Conservation (phyloP, 2,797 vertebrate genomes). For the Lateolabrax maculatus region DNA sequence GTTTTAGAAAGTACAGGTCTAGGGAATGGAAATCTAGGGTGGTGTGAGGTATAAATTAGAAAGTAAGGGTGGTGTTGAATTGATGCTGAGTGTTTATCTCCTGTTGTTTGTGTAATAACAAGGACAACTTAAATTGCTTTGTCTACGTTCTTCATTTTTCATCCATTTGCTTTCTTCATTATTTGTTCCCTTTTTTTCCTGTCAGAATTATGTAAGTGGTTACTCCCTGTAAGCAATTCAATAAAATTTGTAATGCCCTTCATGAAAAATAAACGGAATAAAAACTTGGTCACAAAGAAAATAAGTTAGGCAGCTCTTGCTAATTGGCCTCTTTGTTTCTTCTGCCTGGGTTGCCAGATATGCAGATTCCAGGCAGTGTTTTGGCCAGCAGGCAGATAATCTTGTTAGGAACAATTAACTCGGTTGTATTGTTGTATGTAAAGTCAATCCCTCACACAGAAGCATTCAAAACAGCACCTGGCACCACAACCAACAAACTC, state of each 20-base stretch:
- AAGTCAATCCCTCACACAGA: constrained; percentile 62
- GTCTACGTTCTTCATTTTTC: not conserved
- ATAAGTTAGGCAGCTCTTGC: constrained; percentile 56
- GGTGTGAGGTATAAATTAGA: not conserved
- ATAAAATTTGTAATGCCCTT: constrained; percentile 15
- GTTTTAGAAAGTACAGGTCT: constrained; percentile 32
- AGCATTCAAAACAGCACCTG: constrained; percentile 53
- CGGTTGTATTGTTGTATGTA: constrained; percentile 71
- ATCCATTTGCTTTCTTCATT: not conserved
- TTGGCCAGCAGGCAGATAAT: constrained; percentile 75
- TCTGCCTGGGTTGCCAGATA: constrained; percentile 73
- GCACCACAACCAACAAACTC: constrained; percentile 25
- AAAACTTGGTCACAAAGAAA: constrained; percentile 54
- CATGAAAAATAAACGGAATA: constrained; percentile 32
- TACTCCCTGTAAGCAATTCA: constrained; percentile 25
- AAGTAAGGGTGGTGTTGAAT: not conserved
- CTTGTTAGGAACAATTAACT: constrained; percentile 77
- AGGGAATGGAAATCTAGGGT: not conserved
- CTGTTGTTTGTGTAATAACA: not conserved
- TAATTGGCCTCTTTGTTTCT: constrained; percentile 61
- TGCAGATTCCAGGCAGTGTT: constrained; percentile 71
- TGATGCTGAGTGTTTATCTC: not conserved
- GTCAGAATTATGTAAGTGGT: constrained; percentile 16
- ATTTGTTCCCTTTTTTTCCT: constrained; percentile 3
- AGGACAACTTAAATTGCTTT: constrained; percentile 18